Evolutionary conservation across 1,140 invertebrate species (phyloP).

Genomic region (Drosophila cardini): DNA sequence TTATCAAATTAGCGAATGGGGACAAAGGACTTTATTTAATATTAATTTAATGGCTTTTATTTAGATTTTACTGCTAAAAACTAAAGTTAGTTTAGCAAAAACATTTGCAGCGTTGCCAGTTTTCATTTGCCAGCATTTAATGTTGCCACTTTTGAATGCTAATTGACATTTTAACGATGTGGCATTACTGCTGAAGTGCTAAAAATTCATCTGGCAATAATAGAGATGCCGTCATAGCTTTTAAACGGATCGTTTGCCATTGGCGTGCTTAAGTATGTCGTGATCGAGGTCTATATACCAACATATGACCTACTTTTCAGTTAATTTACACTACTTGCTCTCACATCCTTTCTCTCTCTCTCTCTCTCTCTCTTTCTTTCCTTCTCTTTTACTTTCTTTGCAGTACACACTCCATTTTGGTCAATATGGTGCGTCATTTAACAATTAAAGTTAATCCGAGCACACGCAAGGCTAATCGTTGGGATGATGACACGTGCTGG

Average conservation of each 20-base stretch:
- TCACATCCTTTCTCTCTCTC: conserved; percentile 41
- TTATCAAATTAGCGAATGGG: conserved; percentile 4
- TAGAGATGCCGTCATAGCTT: conserved; percentile 71
- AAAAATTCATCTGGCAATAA: conserved; percentile 10
- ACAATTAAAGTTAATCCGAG: conserved; percentile 51
- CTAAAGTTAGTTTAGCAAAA: too few relatives aligned
- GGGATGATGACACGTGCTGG: conserved; percentile 45
- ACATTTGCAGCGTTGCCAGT: neutral
- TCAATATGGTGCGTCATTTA: conserved; percentile 49
- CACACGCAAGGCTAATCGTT: conserved; percentile 40
- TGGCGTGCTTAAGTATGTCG: conserved; percentile 47
- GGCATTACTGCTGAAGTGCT: neutral
- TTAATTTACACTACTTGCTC: conserved; percentile 6
- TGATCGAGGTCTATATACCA: conserved; percentile 72
- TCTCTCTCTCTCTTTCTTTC: neutral
- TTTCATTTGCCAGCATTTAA: neutral
- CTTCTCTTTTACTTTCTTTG: conserved; percentile 31
- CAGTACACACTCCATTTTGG: conserved; percentile 1
- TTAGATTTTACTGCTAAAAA: neutral
- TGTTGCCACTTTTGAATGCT: neutral
- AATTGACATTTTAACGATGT: neutral
- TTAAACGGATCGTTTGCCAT: conserved; percentile 87
- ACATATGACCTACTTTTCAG: conserved; percentile 42
- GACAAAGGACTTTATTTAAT: neutral
- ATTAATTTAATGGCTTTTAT: conserved; percentile 77